Evolutionary conservation across 92 coral and sea anemone species (phyloP), one percentile per base, ranked within the genome.

Genomic region (Actinostola sp.): DNA sequence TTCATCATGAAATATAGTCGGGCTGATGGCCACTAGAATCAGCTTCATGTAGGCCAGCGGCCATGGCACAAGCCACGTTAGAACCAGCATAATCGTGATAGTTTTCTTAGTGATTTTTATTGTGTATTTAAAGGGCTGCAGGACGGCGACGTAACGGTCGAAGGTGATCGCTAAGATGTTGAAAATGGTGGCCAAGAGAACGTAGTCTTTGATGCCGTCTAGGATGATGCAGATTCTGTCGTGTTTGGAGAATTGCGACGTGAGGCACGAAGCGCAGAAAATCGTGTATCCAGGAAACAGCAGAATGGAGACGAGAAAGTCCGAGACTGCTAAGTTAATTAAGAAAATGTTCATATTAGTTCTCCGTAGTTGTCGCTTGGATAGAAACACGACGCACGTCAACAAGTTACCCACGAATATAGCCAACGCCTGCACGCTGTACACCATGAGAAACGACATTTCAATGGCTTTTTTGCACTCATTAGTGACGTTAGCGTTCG

Each of bases 161-260:
- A 73, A 88, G 8, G 90, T 88, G 66, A 88, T 81, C 5, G 87
- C 87, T 15, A 88, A 58, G 0, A 88, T 24, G 23, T 82, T 85
- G 28, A 84, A 72, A 0, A 82, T 60, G 17, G 85, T 73, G 7
- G 79, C 69, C 19, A 84, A 55, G 61, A 87, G 79, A 23, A 82
- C 87, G 43, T 68, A 80, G 63, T 88, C 93, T 65, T 88, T 88
- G 20, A 88, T 43, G 2, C 81, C 93, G 45, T 88, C 93, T 13
- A 88, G 82, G 19, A 84, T 29, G 48, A 33, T 35, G 31, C 93
- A 88, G 52, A 62, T 33, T 30, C 29, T 34, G 16, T 43, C 46
- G 25, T 35, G 26, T 27, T 26, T 65, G n/a, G 31, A 30, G 5
- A 14, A 43, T 25, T 33, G 29, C 9, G 60, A 53, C 60, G 60